These are phyloP conservation scores for Pocillopora grandis DNA, from an alignment of 92 coral and sea anemone genomes.

Conservation along the genomic window DNA sequence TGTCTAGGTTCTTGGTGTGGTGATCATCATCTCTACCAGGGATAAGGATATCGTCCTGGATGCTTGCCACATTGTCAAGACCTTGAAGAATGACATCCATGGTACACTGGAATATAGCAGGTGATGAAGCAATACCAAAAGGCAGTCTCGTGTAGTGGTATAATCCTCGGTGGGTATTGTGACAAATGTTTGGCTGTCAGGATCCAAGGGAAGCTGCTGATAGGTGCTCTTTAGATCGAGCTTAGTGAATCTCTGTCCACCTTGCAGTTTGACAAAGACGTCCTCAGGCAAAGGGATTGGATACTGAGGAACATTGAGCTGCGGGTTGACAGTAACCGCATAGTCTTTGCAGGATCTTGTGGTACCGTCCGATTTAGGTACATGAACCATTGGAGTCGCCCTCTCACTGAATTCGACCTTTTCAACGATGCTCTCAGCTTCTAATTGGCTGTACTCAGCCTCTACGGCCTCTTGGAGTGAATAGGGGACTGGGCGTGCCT, in stretches of 20 bases:
- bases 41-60: constrained; percentile 13
- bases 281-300: constrained; percentile 37
- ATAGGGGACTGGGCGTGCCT: constrained; percentile 37
- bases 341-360: constrained; percentile 56
- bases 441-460: constrained; percentile 35
- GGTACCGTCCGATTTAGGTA: constrained; percentile 30
- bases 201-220: too few relatives aligned
- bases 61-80: constrained; percentile 14
- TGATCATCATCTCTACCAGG: constrained; percentile 14
- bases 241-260: too few relatives aligned
- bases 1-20: not conserved
- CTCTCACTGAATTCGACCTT: constrained; percentile 44
- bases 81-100: constrained; percentile 44
- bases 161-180: constrained; percentile 50
- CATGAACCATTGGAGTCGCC: constrained; percentile 56
- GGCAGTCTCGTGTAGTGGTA: not conserved
- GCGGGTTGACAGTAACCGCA: constrained; percentile 40
- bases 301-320: constrained; percentile 49
- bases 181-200: constrained; percentile 39
- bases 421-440: constrained; percentile 28
- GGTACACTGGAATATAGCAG: constrained; percentile 45
- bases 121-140: constrained; percentile 36
- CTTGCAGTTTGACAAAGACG: constrained; percentile 38
- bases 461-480: constrained; percentile 34
- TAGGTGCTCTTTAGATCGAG: too few relatives aligned